These are phyloP conservation scores for Rhabdornis inornatus DNA, from an alignment of 2,113 vertebrate genomes.

Conservation along the genomic window DNA sequence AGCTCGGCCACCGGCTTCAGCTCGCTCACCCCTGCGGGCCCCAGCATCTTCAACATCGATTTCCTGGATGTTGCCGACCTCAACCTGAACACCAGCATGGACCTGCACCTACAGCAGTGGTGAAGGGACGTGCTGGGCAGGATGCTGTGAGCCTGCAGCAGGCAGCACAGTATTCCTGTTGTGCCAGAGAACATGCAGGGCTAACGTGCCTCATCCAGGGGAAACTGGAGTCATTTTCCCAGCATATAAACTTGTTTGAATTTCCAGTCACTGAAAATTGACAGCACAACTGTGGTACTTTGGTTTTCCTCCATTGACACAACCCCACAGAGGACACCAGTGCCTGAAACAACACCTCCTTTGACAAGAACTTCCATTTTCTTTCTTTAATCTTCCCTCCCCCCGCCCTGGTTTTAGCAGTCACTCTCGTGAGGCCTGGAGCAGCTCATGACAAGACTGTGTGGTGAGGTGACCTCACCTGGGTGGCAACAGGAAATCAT, in stretches of 20 bases:
- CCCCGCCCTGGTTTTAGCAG: neutral
- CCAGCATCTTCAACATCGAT: constrained; percentile 94
- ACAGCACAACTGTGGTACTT: neutral
- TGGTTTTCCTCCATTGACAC: neutral
- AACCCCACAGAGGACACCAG: neutral
- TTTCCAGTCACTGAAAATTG: neutral
- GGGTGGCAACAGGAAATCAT: neutral
- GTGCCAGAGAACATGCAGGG: neutral
- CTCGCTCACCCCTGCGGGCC: constrained; percentile 75
- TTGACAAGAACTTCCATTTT: neutral
- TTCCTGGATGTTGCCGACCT: constrained; percentile 95
- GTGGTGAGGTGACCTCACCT: neutral
- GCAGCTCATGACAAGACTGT: constrained; percentile 14
- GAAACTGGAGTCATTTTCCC: constrained; percentile 36
- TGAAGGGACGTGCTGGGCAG: constrained; percentile 61
- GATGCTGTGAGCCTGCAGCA: neutral
- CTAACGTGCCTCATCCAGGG: neutral
- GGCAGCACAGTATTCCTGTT: neutral
- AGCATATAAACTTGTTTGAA: neutral
- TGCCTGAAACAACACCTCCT: neutral
- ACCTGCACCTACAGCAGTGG: constrained; percentile 96
- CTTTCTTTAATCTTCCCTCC: neutral
- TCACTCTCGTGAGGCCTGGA: constrained; percentile 28
- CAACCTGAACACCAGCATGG: constrained; percentile 92
- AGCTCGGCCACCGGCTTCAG: constrained; percentile 84